These are phyloP conservation scores for Phoebastria nigripes DNA, from an alignment of 2,797 vertebrate genomes.

Conservation along the genomic window DNA sequence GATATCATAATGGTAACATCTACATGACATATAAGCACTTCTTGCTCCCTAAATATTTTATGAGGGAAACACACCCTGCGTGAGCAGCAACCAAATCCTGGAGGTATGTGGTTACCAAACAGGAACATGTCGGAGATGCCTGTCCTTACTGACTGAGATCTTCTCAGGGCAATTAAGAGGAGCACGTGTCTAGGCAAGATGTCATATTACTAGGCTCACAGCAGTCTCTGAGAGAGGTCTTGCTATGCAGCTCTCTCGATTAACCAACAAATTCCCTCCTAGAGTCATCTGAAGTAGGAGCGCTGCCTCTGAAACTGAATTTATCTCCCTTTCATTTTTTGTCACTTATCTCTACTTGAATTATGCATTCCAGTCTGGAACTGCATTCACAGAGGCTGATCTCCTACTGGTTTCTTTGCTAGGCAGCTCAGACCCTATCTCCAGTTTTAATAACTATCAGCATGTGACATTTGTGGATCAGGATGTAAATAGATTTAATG, in stretches of 20 bases:
- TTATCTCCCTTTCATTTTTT: conserved; percentile 12
- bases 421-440: neutral
- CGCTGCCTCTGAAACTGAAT: conserved; percentile 5
- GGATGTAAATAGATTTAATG: neutral
- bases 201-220: neutral
- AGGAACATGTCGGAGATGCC: neutral
- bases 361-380: neutral
- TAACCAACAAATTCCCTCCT: conserved; percentile 22
- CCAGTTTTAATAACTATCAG: conserved; percentile 1
- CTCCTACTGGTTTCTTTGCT: neutral
- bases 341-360: neutral
- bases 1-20: neutral
- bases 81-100: neutral
- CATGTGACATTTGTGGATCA: neutral
- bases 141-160: neutral
- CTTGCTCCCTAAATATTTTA: conserved; percentile 2
- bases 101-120: conserved; percentile 1
- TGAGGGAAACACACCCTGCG: neutral
- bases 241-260: neutral
- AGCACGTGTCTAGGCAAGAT: neutral
- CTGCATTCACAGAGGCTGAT: neutral
- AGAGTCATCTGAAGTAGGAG: neutral
- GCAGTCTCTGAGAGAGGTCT: neutral
- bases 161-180: neutral
- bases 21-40: neutral